Base-by-base conservation (phyloP, 2,888 invertebrate species). In the Drosophila leonis region DNA sequence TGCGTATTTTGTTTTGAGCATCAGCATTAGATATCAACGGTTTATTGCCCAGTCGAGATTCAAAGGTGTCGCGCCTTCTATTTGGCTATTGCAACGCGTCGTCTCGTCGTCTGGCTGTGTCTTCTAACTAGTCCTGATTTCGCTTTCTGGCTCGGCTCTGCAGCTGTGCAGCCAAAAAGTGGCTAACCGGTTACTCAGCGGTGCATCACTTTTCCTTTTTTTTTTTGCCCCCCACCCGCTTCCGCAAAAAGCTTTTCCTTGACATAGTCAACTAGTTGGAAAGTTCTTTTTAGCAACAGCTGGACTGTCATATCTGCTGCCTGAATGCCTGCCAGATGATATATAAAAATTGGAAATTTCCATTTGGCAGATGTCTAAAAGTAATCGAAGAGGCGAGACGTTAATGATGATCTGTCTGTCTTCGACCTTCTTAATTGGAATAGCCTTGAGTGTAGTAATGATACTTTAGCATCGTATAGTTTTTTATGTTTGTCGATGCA, bases 61-160 rank as follows among this genome's bases (percentile, higher is more conserved):
- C 52, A 18, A 24, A 52, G 51, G 52, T 59, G 52, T 57, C 62
- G 62, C 69, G 72, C 78, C 87, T 51, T 51, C 49, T 33, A 20
- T 31, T 24, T 35, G 80, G 81, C 62, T 60, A 42, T 51, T 56
- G 37, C 51, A 18, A 52, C 66, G 42, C 27, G 33, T 46, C 59
- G 72, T 44, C 49, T 56, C 27, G 51, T 60, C 48, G 56, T 71
- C 66, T 52, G 52, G 52, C 37, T 42, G 68, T 15, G 41, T 29
- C 44, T 61, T 66, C 75, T 51, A 67, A 69, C 72, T 79, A 67
- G 87, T 90, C 86, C 86, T 90, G 90, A 79, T 87, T 89, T 87
- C 86, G 90, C 86, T 87, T 90, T 89, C 87, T 54, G 69, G 56
- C 52, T 41, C 42, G 65, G 52, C 35, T 1, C 39, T 61, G 73